phyloP scores from a whole-genome alignment of 2,797 vertebrate genomes.

The Onychomys leucogaster region DNA sequence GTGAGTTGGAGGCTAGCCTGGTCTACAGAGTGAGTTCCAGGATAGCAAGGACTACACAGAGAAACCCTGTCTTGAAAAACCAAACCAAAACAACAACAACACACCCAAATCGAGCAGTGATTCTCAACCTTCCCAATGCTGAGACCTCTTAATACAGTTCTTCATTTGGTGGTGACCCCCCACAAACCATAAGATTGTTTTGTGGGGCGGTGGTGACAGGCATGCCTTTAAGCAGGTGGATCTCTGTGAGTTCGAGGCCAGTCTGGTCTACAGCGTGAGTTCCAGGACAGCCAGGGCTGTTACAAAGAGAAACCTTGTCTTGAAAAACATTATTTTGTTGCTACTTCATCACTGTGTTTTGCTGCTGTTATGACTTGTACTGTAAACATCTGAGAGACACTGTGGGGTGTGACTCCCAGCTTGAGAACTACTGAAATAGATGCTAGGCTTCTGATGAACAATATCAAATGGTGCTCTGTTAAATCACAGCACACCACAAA shows the following conservation, averaged over 20 bases:
- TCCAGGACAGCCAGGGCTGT: too few species aligned
- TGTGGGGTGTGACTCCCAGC: background rate
- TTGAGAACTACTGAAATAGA: background rate
- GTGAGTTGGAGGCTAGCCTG: background rate
- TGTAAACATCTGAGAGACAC: background rate
- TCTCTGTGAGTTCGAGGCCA: too few species aligned
- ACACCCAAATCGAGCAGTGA: background rate
- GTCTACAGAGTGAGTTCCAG: background rate
- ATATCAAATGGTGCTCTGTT: slow-evolving; percentile 5
- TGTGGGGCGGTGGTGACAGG: too few species aligned
- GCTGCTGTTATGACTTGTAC: background rate
- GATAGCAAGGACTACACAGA: background rate
- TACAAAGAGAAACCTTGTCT: too few species aligned
- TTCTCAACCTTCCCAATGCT: too few species aligned
- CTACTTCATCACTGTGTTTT: background rate
- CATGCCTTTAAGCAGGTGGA: too few species aligned
- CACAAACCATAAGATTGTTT: too few species aligned
- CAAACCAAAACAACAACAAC: background rate
- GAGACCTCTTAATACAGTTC: too few species aligned
- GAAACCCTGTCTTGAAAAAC: background rate
- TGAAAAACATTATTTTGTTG: background rate
- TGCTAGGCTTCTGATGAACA: background rate
- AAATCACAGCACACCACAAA: slow-evolving; percentile 25
- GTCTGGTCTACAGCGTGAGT: too few species aligned
- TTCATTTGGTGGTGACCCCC: too few species aligned